Percentiles rank a stretch among this genome's conserved stretches.
These are phyloP conservation scores for Drosophila nr. medialis DNA, from an alignment of 2,888 invertebrate genomes.

Conservation along the genomic window DNA sequence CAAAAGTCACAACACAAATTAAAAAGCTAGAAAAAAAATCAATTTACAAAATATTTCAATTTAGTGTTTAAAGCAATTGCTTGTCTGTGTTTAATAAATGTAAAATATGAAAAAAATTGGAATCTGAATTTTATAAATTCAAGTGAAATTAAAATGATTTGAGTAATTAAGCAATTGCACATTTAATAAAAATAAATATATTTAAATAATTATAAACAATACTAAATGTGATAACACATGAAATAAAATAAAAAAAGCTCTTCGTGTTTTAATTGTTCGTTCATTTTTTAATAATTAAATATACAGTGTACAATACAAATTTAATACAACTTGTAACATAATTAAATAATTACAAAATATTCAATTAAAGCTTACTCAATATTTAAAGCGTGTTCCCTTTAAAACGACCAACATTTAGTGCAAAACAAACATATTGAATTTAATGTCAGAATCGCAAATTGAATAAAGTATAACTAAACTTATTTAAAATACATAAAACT, in stretches of 20 bases:
- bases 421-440: neutral
- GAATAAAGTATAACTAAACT: neutral
- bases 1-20: conserved; percentile 6
- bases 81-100: neutral
- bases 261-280: neutral
- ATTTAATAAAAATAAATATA: neutral
- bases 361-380: neutral
- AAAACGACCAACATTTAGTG: neutral
- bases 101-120: fast-evolving
- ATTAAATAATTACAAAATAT: neutral
- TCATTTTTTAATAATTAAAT: neutral
- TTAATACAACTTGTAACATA: neutral
- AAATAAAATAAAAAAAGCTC: neutral
- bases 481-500: neutral
- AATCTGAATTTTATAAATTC: neutral
- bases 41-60: neutral
- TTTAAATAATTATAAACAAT: neutral
- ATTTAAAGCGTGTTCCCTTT: neutral
- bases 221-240: neutral
- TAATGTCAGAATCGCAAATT: neutral
- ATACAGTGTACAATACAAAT: neutral
- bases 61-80: conserved; percentile 1
- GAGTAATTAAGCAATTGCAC: neutral
- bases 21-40: conserved; percentile 11
- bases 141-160: neutral